These are phyloP conservation scores for Dichetophora obliterata DNA, from an alignment of 2,888 invertebrate species.

Conservation along the genomic window DNA sequence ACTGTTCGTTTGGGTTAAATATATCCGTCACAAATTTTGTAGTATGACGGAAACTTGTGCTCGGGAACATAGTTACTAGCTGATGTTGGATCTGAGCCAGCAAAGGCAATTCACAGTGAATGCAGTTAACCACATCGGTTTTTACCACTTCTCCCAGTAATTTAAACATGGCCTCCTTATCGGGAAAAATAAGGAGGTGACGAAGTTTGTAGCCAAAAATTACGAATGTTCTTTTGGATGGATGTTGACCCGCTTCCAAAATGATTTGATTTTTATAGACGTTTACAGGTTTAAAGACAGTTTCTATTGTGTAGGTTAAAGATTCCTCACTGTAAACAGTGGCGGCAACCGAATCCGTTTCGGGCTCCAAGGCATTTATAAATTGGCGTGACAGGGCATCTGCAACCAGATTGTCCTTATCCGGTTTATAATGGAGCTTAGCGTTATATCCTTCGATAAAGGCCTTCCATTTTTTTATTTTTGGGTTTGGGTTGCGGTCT, in stretches of 20 bases:
- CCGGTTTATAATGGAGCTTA: constrained; percentile 29
- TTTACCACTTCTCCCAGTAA: background rate
- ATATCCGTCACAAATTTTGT: background rate
- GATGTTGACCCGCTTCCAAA: background rate
- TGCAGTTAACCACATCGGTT: background rate
- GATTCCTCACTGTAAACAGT: background rate
- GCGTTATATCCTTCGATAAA: constrained; percentile 26
- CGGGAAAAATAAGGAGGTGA: background rate
- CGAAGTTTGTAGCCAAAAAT: background rate
- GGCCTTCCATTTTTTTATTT: constrained; percentile 22
- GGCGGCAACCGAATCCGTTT: background rate
- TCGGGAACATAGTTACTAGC: constrained; percentile 18
- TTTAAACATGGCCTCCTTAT: background rate
- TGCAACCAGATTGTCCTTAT: constrained; percentile 30
- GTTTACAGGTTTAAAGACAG: too few species aligned
- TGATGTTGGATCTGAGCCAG: constrained; percentile 25
- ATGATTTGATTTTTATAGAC: constrained; percentile 20
- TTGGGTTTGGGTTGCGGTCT: constrained; percentile 20
- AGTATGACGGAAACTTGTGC: constrained; percentile 27
- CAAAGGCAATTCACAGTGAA: background rate
- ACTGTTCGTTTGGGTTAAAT: background rate
- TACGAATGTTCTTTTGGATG: constrained; percentile 40
- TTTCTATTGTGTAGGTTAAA: too few species aligned
- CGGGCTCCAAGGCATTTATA: background rate
- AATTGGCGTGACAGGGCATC: constrained; percentile 25